Conservation (phyloP, 2,888 invertebrate genomes). For the Neria commutata region DNA sequence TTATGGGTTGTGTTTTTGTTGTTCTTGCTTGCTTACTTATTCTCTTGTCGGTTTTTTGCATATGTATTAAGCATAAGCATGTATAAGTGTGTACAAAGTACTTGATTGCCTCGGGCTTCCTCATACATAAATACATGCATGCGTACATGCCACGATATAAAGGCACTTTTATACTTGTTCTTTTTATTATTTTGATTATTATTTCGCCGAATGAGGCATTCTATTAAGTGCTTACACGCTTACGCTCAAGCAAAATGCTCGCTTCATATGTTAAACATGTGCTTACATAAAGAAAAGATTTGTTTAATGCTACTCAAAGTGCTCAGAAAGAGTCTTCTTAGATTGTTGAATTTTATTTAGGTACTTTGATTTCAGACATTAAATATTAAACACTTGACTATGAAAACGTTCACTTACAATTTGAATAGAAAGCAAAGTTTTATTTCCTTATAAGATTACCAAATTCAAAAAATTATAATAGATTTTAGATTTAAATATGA, state of each 20-base stretch:
- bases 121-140: slow-evolving; percentile 3
- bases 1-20: slow-evolving; percentile 21
- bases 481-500: no score
- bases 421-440: no score
- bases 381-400: no score
- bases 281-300: not conserved
- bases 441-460: no score
- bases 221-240: not conserved
- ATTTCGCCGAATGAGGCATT: not conserved
- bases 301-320: not conserved
- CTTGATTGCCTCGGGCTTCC: slow-evolving; percentile 5
- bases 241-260: not conserved
- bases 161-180: not conserved
- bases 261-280: no score
- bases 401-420: no score
- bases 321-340: not conserved
- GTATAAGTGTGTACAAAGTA: slow-evolving; percentile 12
- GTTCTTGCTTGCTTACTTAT: slow-evolving; percentile 23
- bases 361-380: no score
- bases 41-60: slow-evolving; percentile 20
- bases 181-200: not conserved
- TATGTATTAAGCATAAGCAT: slow-evolving; percentile 13
- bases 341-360: no score
- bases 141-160: no score
- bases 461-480: no score